Base-by-base conservation (phyloP, 1,140 invertebrate species). In the Drepana arcuata region DNA sequence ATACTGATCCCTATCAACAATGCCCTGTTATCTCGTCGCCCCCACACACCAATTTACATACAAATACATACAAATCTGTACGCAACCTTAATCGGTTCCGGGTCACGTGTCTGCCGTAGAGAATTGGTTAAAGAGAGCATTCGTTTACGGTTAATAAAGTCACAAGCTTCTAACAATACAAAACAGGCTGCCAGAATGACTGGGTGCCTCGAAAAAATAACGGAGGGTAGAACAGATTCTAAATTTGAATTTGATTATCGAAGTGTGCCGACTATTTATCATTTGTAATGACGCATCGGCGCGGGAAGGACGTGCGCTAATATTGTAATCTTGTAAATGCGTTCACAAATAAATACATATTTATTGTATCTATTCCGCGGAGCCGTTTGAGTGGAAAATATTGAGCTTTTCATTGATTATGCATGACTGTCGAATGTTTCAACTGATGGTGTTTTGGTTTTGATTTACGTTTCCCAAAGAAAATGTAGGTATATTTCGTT, bases 241-340 rank as follows among this genome's bases (percentile, higher is more conserved):
- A 79, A 82, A 82, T 82, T 82, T 72, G 78, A 79, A 82, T 82
- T 82, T 82, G 78, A 82, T 82, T 82, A 82, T 74, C 71, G 73
- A 74, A 79, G 78, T 79, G 78, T 75, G 74, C 58, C 57, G 64
- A 49, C 74, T 72, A 82, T 82, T 82, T 71, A 78, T 82, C 78
- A 82, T 79, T 70, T 63, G 67, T 72, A 72, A 77, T 77, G 74
- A 79, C 65, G 67, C 60, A 44, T 40, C 54, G 37, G 41, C 41
- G 49, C 52, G 53, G 48, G 45, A 41, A 61, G 66, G 65, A 74
- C 65, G 60, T 55, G 39, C 47, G 48, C 69, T 79, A 77, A 77
- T 80, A 80, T 74, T 71, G 74, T 77, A 77, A 79, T 79, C 67
- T 74, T 72, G 72, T 68, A 73, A 77, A 78, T 77, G 73, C 65